phyloP scores from a whole-genome alignment of 2,113 vertebrate genomes.

The Zingel zingel region DNA sequence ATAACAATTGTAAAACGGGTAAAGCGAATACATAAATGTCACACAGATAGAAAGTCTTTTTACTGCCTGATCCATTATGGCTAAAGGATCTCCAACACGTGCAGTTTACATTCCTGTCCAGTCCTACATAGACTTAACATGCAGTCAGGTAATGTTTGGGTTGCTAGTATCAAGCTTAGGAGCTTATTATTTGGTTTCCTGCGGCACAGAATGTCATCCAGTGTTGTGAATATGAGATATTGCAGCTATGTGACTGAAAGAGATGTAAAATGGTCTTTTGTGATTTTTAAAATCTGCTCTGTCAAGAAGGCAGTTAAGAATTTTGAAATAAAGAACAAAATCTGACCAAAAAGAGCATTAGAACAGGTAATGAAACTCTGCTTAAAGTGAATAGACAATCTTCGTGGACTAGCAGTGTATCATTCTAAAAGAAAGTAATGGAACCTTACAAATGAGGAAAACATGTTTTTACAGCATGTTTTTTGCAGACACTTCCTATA shows the following conservation, averaged over 20 bases:
- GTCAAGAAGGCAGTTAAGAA: not conserved
- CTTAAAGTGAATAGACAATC: not conserved
- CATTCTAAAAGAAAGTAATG: not conserved
- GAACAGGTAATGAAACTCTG: not conserved
- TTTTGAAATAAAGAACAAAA: not conserved
- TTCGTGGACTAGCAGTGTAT: not conserved
- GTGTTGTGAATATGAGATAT: not conserved
- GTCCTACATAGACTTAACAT: not conserved
- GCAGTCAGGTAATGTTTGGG: not conserved
- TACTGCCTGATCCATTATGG: conserved; percentile 42
- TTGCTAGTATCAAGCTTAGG: too few species aligned
- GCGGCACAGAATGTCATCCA: not conserved
- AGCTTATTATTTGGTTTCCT: not conserved
- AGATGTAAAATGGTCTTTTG: not conserved
- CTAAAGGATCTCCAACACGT: conserved; percentile 5
- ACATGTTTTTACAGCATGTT: not conserved
- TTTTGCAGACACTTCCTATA: not conserved
- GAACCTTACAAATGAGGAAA: not conserved
- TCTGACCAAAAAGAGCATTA: not conserved
- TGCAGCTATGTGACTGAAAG: not conserved
- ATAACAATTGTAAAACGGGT: conserved; percentile 46
- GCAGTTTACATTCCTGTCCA: conserved; percentile 15
- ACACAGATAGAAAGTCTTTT: conserved; percentile 47
- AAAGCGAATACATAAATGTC: conserved; percentile 62
- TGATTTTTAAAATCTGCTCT: not conserved